Conservation (phyloP, 2,113 vertebrate species). For the Prochilodus magdalenae region DNA sequence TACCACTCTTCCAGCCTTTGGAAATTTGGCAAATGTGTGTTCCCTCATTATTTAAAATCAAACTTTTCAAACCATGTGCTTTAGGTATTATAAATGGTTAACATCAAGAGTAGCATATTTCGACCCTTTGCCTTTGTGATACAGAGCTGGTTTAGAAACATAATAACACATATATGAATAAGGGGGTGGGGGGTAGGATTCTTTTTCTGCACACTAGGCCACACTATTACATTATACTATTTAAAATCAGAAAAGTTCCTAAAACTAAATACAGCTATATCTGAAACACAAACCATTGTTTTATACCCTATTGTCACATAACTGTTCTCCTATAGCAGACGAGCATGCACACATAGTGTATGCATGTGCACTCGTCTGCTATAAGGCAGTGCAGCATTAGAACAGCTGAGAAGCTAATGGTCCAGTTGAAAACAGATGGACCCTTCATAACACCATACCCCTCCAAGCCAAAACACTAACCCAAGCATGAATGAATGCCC, state of each 20-base stretch:
- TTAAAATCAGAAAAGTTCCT: not conserved
- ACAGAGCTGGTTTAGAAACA: not conserved
- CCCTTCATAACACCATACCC: constrained; percentile 75
- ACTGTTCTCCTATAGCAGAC: not conserved
- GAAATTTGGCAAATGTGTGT: not conserved
- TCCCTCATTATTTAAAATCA: not conserved
- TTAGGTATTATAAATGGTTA: not conserved
- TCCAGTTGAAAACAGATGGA: constrained; percentile 79
- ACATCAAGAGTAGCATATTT: not conserved
- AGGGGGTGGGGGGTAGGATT: no score
- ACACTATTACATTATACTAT: not conserved
- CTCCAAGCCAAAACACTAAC: constrained; percentile 69
- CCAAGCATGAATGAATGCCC: constrained; percentile 55
- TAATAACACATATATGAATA: not conserved
- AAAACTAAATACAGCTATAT: not conserved
- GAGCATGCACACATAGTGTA: not conserved
- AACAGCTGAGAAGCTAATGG: constrained; percentile 80
- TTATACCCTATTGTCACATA: not conserved
- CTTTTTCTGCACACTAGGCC: not conserved
- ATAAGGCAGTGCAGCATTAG: constrained; percentile 25
- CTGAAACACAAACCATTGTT: not conserved
- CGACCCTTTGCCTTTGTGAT: not conserved
- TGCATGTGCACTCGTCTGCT: constrained; percentile 24
- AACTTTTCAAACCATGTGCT: not conserved
- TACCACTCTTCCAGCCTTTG: not conserved